Conservation (phyloP, 2,888 invertebrate genomes). For the Mesorhabditis sp. region DNA sequence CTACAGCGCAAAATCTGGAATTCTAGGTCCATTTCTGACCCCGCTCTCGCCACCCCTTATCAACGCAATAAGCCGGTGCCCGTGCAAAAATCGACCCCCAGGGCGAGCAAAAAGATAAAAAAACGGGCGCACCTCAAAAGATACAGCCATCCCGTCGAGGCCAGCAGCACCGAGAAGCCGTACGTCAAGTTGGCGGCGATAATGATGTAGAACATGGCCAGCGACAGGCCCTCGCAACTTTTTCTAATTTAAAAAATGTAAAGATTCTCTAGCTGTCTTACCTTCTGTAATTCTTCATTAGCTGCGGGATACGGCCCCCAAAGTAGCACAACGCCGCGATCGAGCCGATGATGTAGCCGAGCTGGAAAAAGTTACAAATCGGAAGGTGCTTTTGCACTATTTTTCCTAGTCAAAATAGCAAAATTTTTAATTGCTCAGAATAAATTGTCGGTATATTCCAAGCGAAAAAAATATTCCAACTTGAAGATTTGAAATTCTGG, state of each 20-base stretch:
- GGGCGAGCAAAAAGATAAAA: no score
- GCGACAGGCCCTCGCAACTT: constrained; percentile 56
- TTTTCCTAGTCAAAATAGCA: no score
- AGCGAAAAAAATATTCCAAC: no score
- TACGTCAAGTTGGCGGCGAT: constrained; percentile 58
- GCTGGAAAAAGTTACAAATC: constrained; percentile 18
- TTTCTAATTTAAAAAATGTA: constrained; percentile 20
- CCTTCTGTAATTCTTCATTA: constrained; percentile 39
- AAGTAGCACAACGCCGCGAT: constrained; percentile 57
- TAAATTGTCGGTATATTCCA: no score
- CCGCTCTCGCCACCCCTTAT: no score
- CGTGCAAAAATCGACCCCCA: no score
- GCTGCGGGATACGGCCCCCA: constrained; percentile 56
- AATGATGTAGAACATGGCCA: constrained; percentile 57
- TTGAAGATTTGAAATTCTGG: no score
- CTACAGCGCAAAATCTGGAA: no score
- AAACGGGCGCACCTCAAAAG: constrained; percentile 25
- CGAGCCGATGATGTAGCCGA: constrained; percentile 57
- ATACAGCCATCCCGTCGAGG: constrained; percentile 53
- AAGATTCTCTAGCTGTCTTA: background rate
- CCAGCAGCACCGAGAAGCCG: constrained; percentile 58
- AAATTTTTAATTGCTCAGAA: no score
- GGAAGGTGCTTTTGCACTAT: background rate
- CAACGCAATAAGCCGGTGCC: no score
- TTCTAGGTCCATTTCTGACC: no score